Percentiles rank a stretch among this genome's conserved stretches.
These are phyloP conservation scores for Raillietiella orientalis DNA, from an alignment of 2,888 invertebrate species.

Conservation along the genomic window DNA sequence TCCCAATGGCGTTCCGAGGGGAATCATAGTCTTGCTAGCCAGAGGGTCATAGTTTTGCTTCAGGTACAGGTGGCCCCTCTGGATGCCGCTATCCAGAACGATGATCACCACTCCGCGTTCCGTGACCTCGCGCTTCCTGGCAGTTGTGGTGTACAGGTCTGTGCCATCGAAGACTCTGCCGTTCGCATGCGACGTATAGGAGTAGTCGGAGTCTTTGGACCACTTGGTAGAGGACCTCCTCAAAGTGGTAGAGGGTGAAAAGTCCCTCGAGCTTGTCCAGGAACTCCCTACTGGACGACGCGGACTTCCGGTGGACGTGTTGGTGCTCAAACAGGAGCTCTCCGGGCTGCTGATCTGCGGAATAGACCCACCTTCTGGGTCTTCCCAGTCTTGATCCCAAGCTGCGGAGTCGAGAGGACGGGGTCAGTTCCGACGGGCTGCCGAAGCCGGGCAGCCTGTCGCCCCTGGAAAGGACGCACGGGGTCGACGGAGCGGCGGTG, in stretches of 20 bases:
- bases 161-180: constrained; percentile 75
- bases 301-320: constrained; percentile 49
- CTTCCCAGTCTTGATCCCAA: too few relatives aligned
- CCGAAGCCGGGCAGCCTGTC: too few relatives aligned
- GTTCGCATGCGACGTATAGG: constrained; percentile 93
- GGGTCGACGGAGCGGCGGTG: too few relatives aligned
- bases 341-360: constrained; percentile 66
- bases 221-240: constrained; percentile 17
- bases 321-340: constrained; percentile 50
- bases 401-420: too few relatives aligned
- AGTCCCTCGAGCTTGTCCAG: constrained; percentile 45
- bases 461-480: too few relatives aligned
- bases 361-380: too few relatives aligned
- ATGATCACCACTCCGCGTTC: constrained; percentile 89
- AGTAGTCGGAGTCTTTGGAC: constrained; percentile 69
- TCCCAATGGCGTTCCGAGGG: constrained; percentile 92
- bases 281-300: constrained; percentile 37
- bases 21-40: constrained; percentile 94
- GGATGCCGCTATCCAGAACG: constrained; percentile 90
- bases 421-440: too few relatives aligned
- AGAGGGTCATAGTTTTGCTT: constrained; percentile 71
- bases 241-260: constrained; percentile 11
- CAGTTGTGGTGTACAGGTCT: constrained; percentile 84
- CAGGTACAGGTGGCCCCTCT: constrained; percentile 78
- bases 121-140: constrained; percentile 86